Evolutionary conservation across 2,888 invertebrate species (phyloP).

Genomic region (Venustoraphidia nigricollis): DNA sequence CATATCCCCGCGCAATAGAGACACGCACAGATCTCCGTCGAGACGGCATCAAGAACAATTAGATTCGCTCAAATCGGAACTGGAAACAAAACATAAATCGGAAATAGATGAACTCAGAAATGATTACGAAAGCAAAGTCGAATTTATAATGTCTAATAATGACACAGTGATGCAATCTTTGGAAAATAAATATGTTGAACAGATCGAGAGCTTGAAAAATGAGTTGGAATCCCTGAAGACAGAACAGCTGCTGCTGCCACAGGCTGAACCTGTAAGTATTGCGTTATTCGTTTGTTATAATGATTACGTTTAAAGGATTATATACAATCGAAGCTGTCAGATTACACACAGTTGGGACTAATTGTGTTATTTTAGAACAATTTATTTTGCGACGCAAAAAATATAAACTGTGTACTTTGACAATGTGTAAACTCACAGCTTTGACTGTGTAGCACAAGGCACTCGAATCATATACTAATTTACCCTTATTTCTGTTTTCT

Average conservation of each 20-base stretch:
- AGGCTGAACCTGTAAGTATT: not conserved
- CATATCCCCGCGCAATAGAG: constrained; percentile 6
- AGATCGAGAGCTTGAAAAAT: constrained; percentile 36
- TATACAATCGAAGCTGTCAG: too few relatives aligned
- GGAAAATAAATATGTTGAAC: constrained; percentile 32
- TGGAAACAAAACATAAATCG: constrained; percentile 30
- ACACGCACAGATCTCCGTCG: constrained; percentile 15
- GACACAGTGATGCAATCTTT: constrained; percentile 27
- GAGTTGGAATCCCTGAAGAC: constrained; percentile 25
- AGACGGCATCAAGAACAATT: constrained; percentile 19
- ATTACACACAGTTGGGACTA: too few relatives aligned
- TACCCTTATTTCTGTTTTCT: too few relatives aligned
- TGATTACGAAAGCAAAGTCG: constrained; percentile 26
- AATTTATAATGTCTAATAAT: constrained; percentile 29
- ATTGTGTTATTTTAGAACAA: too few relatives aligned
- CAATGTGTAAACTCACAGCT: too few relatives aligned
- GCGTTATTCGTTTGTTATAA: too few relatives aligned
- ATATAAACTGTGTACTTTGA: too few relatives aligned
- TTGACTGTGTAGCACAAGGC: too few relatives aligned
- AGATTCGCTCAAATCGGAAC: constrained; percentile 15
- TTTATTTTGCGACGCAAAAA: too few relatives aligned
- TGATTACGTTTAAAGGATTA: too few relatives aligned
- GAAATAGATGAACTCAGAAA: constrained; percentile 22
- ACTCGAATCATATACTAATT: too few relatives aligned
- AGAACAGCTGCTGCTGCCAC: too few relatives aligned